These are phyloP conservation scores for Allacma fusca DNA, from an alignment of 2,888 invertebrate genomes.

Conservation along the genomic window DNA sequence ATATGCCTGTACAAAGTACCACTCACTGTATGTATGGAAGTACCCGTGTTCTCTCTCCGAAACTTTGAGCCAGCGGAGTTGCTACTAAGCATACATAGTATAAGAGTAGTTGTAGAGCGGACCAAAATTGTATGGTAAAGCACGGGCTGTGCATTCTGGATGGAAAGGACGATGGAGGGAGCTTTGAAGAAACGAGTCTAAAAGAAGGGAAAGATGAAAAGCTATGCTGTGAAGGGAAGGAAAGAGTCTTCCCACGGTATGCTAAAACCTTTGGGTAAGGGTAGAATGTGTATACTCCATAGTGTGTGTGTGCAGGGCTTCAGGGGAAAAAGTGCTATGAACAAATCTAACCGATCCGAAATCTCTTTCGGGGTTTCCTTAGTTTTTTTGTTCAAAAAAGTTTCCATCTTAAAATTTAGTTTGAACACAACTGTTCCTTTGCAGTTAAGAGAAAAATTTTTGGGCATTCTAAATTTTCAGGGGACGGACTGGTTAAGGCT, in stretches of 20 bases:
- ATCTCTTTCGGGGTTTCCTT: conserved; percentile 33
- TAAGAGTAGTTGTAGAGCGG: not conserved
- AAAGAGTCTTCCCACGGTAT: conserved; percentile 37
- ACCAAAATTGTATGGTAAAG: not conserved
- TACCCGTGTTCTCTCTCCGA: too few relatives aligned
- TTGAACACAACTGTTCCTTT: conserved; percentile 29
- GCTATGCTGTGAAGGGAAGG: conserved; percentile 21
- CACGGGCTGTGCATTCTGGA: conserved; percentile 21
- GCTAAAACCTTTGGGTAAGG: conserved; percentile 20
- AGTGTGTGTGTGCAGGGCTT: not conserved
- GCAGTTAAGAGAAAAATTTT: conserved; percentile 33
- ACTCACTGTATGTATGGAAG: too few relatives aligned
- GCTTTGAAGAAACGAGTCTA: conserved; percentile 25
- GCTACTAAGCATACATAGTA: not conserved
- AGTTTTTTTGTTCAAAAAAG: conserved; percentile 32
- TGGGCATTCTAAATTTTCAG: not conserved
- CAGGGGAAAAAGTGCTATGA: conserved; percentile 29
- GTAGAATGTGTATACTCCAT: conserved; percentile 6
- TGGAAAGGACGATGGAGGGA: conserved; percentile 32
- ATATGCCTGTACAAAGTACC: not conserved
- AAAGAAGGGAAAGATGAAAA: conserved; percentile 33
- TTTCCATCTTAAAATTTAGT: conserved; percentile 34
- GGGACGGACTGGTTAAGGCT: not conserved
- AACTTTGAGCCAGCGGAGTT: not conserved
- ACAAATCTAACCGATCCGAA: conserved; percentile 36